phyloP scores from a whole-genome alignment of 2,113 vertebrate species.

The Zapornia atra region DNA sequence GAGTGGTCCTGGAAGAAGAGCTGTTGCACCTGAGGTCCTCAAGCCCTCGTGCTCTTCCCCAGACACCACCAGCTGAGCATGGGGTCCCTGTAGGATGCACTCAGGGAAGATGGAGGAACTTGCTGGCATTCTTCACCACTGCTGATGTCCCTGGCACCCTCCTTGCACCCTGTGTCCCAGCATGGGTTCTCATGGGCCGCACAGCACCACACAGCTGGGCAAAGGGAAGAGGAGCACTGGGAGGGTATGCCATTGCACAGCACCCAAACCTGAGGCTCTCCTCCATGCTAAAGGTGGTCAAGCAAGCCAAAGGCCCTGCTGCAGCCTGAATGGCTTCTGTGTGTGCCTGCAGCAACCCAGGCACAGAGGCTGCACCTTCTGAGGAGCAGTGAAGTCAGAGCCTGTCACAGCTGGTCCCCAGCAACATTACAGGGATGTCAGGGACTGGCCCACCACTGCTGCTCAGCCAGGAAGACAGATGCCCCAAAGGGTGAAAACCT shows the following conservation, averaged over 20 bases:
- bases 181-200: rapidly evolving
- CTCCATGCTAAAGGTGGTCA: rapidly evolving
- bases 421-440: background rate
- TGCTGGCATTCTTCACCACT: background rate
- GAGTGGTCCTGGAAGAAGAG: background rate
- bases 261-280: background rate
- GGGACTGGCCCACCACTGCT: rapidly evolving
- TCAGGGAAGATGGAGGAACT: background rate
- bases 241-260: background rate
- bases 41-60: rapidly evolving
- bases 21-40: background rate
- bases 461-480: background rate
- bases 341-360: rapidly evolving
- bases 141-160: rapidly evolving
- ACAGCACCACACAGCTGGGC: rapidly evolving
- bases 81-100: rapidly evolving
- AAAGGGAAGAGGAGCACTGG: rapidly evolving
- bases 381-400: background rate
- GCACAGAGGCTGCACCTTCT: background rate
- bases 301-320: background rate
- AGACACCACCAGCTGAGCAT: background rate
- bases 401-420: rapidly evolving
- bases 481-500: background rate
- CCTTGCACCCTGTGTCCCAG: rapidly evolving
- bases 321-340: background rate